Percentiles rank a stretch among this genome's conserved stretches.
Conservation (phyloP, 2,888 invertebrate species). For the Automeris io region DNA sequence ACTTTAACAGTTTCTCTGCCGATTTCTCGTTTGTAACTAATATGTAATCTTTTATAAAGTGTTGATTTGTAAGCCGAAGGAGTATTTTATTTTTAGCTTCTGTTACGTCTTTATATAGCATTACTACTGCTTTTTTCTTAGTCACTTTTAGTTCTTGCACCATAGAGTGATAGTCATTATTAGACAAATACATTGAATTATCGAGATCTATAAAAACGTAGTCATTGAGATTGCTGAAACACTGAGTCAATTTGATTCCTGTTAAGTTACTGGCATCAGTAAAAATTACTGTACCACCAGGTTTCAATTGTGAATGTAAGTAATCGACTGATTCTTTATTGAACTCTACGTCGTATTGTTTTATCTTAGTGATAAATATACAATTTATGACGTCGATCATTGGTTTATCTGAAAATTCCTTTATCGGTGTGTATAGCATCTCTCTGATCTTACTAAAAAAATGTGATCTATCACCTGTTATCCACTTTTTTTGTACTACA, state of each 20-base stretch:
- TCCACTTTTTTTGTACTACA: background rate
- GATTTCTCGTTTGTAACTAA: slow-evolving; percentile 2
- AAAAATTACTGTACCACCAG: background rate
- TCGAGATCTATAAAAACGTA: slow-evolving; percentile 5
- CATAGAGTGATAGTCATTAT: background rate
- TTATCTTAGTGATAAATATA: background rate
- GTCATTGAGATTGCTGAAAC: background rate
- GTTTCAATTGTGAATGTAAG: background rate
- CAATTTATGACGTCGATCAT: background rate
- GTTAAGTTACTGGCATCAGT: background rate
- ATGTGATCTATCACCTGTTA: background rate
- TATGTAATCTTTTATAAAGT: background rate
- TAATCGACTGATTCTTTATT: background rate
- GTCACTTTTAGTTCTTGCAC: slow-evolving; percentile 1
- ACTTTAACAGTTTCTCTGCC: background rate
- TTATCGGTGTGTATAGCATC: background rate
- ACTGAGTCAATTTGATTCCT: slow-evolving; percentile 4
- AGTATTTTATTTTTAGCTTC: background rate
- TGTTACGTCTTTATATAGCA: slow-evolving; percentile 5
- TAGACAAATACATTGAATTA: background rate
- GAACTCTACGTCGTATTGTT: background rate
- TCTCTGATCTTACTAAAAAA: background rate
- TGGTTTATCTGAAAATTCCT: background rate
- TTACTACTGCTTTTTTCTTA: background rate
- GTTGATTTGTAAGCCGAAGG: background rate